Evolutionary conservation across 2,797 vertebrate species (phyloP), one percentile per base, ranked within the genome.

Genomic region (Pangasius macronema): DNA sequence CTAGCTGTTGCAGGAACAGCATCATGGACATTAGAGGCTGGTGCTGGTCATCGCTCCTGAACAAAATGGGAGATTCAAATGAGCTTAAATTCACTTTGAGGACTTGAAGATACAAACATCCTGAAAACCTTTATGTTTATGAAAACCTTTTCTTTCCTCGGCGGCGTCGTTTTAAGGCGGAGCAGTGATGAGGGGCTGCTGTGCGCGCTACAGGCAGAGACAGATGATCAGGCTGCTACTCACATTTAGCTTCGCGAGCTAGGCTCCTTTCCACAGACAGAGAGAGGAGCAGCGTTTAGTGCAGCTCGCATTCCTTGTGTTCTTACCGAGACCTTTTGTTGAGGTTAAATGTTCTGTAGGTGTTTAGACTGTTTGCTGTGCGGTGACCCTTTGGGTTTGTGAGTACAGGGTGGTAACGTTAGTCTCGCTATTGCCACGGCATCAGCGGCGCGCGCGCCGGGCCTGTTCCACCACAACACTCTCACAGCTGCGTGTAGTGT

Each of bases 161-260:
- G 33, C 77, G 91, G 87, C 90, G 76, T 57, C 91, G 90, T 88
- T 91, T 92, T 91, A 93, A 92, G 80, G 89, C 89, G 89, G 91
- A 90, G 89, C 82, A 88, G 87, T 87, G 90, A 92, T 92, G 92
- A 94, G 93, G 92, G 92, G 94, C 95, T 94, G 93, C 94, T 89
- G 93, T 92, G 59, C 89, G 86, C 85, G 86, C 72, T 75, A 1
- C 68, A n/a, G 68, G 36, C 53, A 61, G 51, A 86, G 89, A 85
- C 86, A 65, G 70, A 61, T 51, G 55, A 82, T 88, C 91, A 6
- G 30, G 42, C 33, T 11, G 91, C 91, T 93, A 90, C 87, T 57
- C 57, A 36, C 22, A 18, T 27, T 70, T 80, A 53, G 82, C 51
- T 57, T 59, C 79, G 91, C 92, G 92, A 92, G 89, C 91, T 81